phyloP scores from a whole-genome alignment of 1,140 invertebrate species.

The Drosophila pandora region DNA sequence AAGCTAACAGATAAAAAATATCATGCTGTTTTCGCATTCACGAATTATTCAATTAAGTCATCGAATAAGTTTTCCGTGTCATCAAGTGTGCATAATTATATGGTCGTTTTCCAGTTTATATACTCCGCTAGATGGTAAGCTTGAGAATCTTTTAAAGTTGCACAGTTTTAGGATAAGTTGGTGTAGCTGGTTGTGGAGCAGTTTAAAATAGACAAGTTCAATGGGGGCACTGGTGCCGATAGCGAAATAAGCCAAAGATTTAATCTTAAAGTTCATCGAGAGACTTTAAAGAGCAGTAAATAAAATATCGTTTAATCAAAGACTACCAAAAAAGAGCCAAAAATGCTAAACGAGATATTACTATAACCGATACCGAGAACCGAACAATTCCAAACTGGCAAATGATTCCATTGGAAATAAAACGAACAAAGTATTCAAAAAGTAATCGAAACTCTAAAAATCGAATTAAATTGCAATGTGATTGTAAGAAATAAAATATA shows the following conservation, averaged over 20 bases:
- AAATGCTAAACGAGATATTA: neutral
- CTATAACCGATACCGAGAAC: slow-evolving; percentile 14
- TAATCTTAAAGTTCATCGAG: slow-evolving; percentile 50
- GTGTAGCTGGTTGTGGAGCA: slow-evolving; percentile 42
- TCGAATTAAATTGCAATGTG: slow-evolving; percentile 72
- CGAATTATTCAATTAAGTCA: slow-evolving; percentile 6
- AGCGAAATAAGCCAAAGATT: slow-evolving; percentile 48
- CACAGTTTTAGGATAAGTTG: slow-evolving; percentile 16
- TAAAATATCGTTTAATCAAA: neutral
- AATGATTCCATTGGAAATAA: slow-evolving; percentile 75
- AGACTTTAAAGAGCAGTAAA: slow-evolving; percentile 35
- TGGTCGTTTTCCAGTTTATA: slow-evolving; percentile 42
- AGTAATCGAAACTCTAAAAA: slow-evolving; percentile 34
- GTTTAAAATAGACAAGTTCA: slow-evolving; percentile 5
- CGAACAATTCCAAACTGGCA: slow-evolving; percentile 34
- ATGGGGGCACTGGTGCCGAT: slow-evolving; percentile 7
- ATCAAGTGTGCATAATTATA: slow-evolving; percentile 21
- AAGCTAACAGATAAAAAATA: neutral
- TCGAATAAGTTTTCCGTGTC: slow-evolving; percentile 22
- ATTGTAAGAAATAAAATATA: slow-evolving; percentile 37
- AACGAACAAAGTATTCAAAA: slow-evolving; percentile 38
- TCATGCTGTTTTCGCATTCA: slow-evolving; percentile 33
- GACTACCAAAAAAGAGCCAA: neutral
- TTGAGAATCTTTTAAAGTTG: slow-evolving; percentile 19
- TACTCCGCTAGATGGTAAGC: slow-evolving; percentile 44